Base-by-base conservation (phyloP, 2,797 vertebrate genomes). In the Clarias platycephalus region DNA sequence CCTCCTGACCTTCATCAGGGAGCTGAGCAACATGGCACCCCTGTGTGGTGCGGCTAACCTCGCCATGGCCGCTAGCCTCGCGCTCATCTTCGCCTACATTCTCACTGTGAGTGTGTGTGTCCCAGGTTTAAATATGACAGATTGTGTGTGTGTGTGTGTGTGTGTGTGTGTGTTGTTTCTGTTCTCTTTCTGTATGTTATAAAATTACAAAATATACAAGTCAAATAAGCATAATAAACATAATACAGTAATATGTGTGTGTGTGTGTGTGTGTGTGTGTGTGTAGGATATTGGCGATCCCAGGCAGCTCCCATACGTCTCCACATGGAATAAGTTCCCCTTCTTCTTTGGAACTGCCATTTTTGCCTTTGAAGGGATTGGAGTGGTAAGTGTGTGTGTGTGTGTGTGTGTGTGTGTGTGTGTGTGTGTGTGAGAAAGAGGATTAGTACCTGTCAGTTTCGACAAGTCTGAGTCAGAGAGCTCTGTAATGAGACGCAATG, bases 361-460 rank as follows among this genome's bases (percentile, higher is more conserved):
- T 82, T 97, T 97, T 92, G 96, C 96, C 84, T 97, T 97, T 89
- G 96, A 97, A 92, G 96, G 96, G 84, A 97, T 97, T 0, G 96
- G 96, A 90, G 96, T 97, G 95, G 96, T 97, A 92, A 95, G 95
- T 91, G 28, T 84, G 76, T 78, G n/a, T 71, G 22, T 49, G 57
- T 62, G 31, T 82, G 55, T 80, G 67, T 86, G 28, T 83, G 66
- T 20, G 66, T 34, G 76, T 77, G 24, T 71, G 22, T 49, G 57
- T 82, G 55, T 80, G 72, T 86, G 37, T 83, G 66, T 20, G 66
- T 37, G 16, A 60, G 18, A 58, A 31, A 18, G 22, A 79, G 6
- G 63, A 63, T 63, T 62, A 2, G 40, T 26, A 40, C 57, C 13
- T 6, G 2, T 62, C 34, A 37, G 16, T n/a, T 53, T 0, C 5